Percentiles rank a stretch among this genome's conserved stretches.
phyloP scores from a whole-genome alignment of 2,888 invertebrate species.

The Troides oblongomaculatus region DNA sequence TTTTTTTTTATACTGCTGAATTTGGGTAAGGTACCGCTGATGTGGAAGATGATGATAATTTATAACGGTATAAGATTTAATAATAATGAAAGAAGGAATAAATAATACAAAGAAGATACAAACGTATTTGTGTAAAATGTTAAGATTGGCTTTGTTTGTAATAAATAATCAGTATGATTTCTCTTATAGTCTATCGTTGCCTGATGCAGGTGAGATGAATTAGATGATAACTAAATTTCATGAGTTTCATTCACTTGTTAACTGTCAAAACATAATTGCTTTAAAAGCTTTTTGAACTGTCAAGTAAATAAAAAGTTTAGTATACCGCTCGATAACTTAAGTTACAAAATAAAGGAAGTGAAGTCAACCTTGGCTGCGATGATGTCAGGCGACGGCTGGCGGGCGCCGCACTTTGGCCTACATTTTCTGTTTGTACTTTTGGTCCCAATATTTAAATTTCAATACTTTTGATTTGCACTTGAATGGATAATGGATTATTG shows the following conservation, averaged over 20 bases:
- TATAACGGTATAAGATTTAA: no score
- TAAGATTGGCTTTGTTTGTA: no score
- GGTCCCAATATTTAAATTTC: conserved; percentile 14
- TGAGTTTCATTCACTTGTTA: background rate
- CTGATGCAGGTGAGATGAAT: no score
- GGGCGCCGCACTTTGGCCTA: conserved; percentile 24
- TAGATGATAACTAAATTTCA: no score
- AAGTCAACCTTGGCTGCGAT: conserved; percentile 5
- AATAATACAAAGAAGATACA: no score
- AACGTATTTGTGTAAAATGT: no score
- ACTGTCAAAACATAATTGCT: background rate
- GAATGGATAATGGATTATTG: conserved; percentile 9
- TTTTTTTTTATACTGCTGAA: no score
- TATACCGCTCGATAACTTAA: conserved; percentile 1
- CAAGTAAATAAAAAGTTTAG: conserved; percentile 2
- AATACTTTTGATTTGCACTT: conserved; percentile 1
- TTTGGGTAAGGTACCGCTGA: no score
- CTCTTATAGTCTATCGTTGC: no score
- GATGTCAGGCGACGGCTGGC: conserved; percentile 11
- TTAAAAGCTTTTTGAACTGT: background rate
- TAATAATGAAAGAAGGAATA: no score
- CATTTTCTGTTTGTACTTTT: conserved; percentile 1
- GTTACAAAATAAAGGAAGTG: conserved; percentile 13
- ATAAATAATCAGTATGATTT: no score
- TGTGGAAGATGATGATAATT: no score